These are phyloP conservation scores for Orthonyx spaldingii DNA, from an alignment of 2,113 vertebrate species.

Conservation along the genomic window DNA sequence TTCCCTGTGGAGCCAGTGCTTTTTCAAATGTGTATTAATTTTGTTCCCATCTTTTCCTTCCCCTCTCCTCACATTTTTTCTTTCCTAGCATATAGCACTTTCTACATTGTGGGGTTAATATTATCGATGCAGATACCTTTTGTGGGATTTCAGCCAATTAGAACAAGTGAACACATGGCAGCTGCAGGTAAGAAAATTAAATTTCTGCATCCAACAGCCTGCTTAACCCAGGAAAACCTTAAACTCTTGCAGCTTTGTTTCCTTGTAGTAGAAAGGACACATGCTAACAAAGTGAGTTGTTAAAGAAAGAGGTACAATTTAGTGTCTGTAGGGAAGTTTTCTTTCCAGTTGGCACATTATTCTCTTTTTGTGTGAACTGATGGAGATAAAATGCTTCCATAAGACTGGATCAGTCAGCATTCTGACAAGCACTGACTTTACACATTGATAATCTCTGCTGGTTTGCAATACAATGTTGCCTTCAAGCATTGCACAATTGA, in stretches of 20 bases:
- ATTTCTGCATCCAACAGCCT: not conserved
- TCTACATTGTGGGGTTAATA: conserved; percentile 96
- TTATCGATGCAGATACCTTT: conserved; percentile 98
- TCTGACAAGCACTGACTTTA: not conserved
- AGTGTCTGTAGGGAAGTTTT: not conserved
- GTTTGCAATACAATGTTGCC: not conserved
- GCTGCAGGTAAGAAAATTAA: conserved; percentile 83
- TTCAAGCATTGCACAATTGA: not conserved
- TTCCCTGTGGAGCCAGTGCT: not conserved
- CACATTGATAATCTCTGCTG: not conserved
- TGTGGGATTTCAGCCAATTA: conserved; percentile 95
- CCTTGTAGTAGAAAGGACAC: not conserved
- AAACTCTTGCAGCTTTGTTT: not conserved
- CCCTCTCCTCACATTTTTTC: not conserved
- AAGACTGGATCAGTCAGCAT: not conserved
- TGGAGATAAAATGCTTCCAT: not conserved
- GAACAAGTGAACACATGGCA: conserved; percentile 97
- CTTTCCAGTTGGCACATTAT: not conserved
- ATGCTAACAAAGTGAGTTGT: not conserved
- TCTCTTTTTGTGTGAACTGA: not conserved
- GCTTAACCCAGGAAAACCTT: not conserved
- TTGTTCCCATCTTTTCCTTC: not conserved
- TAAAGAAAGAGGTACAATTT: not conserved
- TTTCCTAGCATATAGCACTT: conserved; percentile 91
- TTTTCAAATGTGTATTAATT: not conserved